Evolutionary conservation across 2,888 invertebrate genomes (phyloP), one percentile per base, ranked within the genome.

Genomic region (Alloscopus bannaensis): DNA sequence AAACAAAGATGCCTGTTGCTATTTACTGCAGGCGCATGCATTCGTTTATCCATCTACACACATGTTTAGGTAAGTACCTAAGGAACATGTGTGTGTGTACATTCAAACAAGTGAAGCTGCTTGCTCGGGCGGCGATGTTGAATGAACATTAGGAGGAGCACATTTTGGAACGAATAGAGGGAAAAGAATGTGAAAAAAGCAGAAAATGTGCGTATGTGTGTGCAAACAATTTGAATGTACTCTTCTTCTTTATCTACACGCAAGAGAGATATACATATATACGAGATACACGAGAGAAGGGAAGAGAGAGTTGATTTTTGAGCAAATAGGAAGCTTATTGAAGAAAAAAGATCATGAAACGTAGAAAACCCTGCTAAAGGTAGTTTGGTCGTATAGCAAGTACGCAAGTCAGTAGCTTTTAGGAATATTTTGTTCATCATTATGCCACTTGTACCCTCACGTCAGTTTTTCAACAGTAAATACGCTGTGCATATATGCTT

Each of bases 21-120:
- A 52, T 42, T 29, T 60, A n/a, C n/a, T n/a, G n/a, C n/a, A n/a
- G n/a, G n/a, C n/a, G n/a, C 20, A 60, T 40, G 40, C 60, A 60
- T 40, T 60, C 13, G 40, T 40, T 20, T 20, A 60, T 60, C 24
- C 59, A 59, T 18, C 26, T 42, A 50, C 26, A 59, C 60, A 66
- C 60, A 75, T 68, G 68, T 60, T 73, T 64, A 40, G 60, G 26
- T 57, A 57, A 59, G 59, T 77, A 70, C 64, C 69, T 69, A 70
- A 22, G 52, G 47, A 40, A 75, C 75, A 75, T 66, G 66, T 75
- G 66, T 26, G 16, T 28, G 24, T 42, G 40, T 60, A 36, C 72
- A 65, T 66, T 75, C 66, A 75, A 59, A 75, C 75, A 75, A 75
- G 75, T 66, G 66, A 75, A 66, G 59, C 36, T 60, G 22, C 18